Base-by-base conservation (phyloP, 2,113 vertebrate species). In the Bombycilla garrulus region DNA sequence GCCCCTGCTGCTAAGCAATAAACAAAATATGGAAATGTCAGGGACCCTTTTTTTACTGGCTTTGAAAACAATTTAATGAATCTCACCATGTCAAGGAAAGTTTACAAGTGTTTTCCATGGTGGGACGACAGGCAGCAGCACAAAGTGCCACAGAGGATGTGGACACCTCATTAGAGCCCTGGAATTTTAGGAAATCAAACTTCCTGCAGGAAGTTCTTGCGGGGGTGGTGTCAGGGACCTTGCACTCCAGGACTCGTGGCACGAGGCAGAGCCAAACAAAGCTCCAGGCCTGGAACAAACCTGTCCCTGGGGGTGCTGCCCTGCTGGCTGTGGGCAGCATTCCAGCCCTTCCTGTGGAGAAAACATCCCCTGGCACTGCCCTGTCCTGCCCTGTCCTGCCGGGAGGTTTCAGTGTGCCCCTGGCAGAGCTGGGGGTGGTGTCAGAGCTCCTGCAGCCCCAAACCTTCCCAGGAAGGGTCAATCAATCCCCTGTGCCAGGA, bases 1-100 rank as follows among this genome's bases (percentile, higher is more conserved):
- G 20, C 61, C 48, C 42, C 24, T 38, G 82, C 93, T 95, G 81
- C 93, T 92, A 48, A 90, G 94, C 90, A 73, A 72, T 77, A 53
- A 72, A 35, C 66, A 90, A 94, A 93, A 81, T 33, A 28, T 3
- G 51, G 15, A 69, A 58, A 62, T 33, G 67, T 42, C 71, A 92
- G 93, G 60, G 92, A 88, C 58, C 28, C 57, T 76, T 56, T 67
- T 38, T 45, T 23, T 25, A 23, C 8, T 16, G 42, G 47, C 54
- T 69, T 62, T 66, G 48, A 57, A 64, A 93, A 24, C 69, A 90
- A 66, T 65, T 35, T 47, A 5, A 35, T 35, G 13, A 24, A 58
- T 73, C 62, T 80, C 71, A 13, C 9, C 2, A 0, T 42, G 62
- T 23, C 65, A 53, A 13, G 72, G 92, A n/a, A 57, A 70, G 79